These are phyloP conservation scores for Plusia festucae DNA, from an alignment of 2,888 invertebrate genomes.

Conservation along the genomic window DNA sequence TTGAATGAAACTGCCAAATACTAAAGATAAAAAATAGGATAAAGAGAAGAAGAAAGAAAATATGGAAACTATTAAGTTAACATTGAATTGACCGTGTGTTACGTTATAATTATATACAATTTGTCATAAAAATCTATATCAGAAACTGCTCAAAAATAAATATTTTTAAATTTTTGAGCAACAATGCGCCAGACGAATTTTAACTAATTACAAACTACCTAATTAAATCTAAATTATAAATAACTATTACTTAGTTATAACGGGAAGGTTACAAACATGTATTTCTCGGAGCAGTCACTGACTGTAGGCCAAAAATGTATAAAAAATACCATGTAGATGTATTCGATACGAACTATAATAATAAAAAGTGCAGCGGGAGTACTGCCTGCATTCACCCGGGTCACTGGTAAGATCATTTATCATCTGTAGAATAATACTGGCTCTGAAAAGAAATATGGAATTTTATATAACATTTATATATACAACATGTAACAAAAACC, in stretches of 20 bases:
- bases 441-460: slow-evolving; percentile 50
- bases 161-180: slow-evolving; percentile 52
- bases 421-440: slow-evolving; percentile 47
- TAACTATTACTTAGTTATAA: slow-evolving; percentile 61
- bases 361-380: slow-evolving; percentile 38
- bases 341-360: slow-evolving; percentile 52
- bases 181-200: slow-evolving; percentile 44
- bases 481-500: too few relatives aligned
- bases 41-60: slow-evolving; percentile 22
- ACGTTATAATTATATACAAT: slow-evolving; percentile 53
- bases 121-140: slow-evolving; percentile 42
- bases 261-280: slow-evolving; percentile 57
- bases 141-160: slow-evolving; percentile 38
- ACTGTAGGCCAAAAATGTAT: slow-evolving; percentile 41
- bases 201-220: slow-evolving; percentile 50
- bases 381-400: slow-evolving; percentile 29
- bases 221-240: slow-evolving; percentile 57
- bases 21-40: slow-evolving; percentile 13
- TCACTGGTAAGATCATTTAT: slow-evolving; percentile 17
- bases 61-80: slow-evolving; percentile 35
- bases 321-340: slow-evolving; percentile 48
- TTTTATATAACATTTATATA: too few relatives aligned
- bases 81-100: slow-evolving; percentile 29
- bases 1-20: slow-evolving; percentile 14
- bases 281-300: slow-evolving; percentile 35